Evolutionary conservation across 92 coral and sea anemone genomes (phyloP), one percentile per base, ranked within the genome.

Genomic region (Plumapathes pennacea): DNA sequence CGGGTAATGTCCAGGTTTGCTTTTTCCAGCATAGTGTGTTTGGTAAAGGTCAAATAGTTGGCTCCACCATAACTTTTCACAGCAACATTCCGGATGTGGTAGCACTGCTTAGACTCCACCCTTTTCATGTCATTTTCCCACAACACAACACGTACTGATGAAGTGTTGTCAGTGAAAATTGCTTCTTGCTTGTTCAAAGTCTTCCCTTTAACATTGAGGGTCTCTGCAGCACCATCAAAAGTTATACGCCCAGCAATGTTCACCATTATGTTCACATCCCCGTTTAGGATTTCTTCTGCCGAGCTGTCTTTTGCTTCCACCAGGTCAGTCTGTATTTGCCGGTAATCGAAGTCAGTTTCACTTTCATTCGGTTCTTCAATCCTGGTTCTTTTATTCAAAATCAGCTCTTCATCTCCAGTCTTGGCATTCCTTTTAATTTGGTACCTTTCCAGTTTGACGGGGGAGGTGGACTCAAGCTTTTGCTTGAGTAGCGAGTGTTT

Each of bases 71-170:
- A 67, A 41, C 67, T 40, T 37, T 60, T 49, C 3, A 76, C 62
- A 37, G 60, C 76, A 46, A 67, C 67, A 54, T 68, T 56, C 47
- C 74, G 47, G 15, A 76, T 25, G 32, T 17, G 47, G 76, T 76
- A 76, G 26, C 65, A 28, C 12, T n/a, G 15, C 33, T 38, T 55
- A 23, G 83, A 54, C 29, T 50, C 22, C 41, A 76, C 46, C 34
- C 67, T 66, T 17, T 11, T 50, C 28, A 50, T 76, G 49, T 76
- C 83, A 13, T 57, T 58, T 64, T 74, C 74, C 81, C 81, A 64
- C 48, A 64, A 65, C 47, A 54, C 74, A 43, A 64, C 59, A 30
- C 82, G 44, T 32, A 64, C 43, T 38, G 68, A 60, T 28, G 54
- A 74, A 45, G 60, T 53, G 75, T 75, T 65, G 30, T 55, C 74